Percentiles rank a stretch among this genome's conserved stretches.
Conservation (phyloP, 2,113 vertebrate species). For the Chlorocebus sabaeus region DNA sequence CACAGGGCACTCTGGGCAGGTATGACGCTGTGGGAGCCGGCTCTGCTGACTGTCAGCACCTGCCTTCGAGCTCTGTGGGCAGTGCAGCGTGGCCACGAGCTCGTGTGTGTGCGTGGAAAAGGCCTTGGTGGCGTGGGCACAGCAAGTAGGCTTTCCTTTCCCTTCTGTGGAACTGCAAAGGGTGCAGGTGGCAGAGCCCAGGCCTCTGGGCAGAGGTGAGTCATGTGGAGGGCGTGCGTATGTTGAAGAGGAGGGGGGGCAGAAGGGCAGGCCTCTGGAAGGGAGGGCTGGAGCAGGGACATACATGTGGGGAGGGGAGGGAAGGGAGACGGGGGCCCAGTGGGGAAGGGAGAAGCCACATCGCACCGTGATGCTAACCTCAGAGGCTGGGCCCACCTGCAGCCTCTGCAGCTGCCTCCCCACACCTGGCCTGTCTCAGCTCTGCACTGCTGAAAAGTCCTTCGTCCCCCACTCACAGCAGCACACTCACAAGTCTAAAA, state of each 20-base stretch:
- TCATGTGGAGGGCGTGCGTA: not conserved
- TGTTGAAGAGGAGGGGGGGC: not conserved
- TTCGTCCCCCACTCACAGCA: fast-evolving
- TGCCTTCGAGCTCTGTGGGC: not conserved
- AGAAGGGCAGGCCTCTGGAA: not conserved
- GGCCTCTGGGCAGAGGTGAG: not conserved
- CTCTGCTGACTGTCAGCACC: not conserved
- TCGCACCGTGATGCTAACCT: too few relatives aligned
- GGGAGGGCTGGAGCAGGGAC: not conserved
- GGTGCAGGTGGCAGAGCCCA: not conserved
- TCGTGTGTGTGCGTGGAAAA: not conserved
- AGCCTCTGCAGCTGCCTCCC: not conserved
- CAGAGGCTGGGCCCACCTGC: not conserved
- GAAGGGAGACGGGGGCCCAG: not conserved
- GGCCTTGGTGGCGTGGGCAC: not conserved
- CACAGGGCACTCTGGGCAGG: too few relatives aligned
- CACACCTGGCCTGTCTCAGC: fast-evolving
- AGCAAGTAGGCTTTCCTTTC: not conserved
- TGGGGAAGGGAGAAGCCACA: not conserved
- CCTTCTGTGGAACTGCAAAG: not conserved
- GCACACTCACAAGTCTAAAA: not conserved
- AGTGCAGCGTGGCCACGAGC: not conserved
- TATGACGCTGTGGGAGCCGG: not conserved
- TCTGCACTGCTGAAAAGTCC: fast-evolving
- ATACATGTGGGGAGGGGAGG: not conserved